Percentiles rank a stretch among this genome's conserved stretches.
These are phyloP conservation scores for Gobius niger DNA, from an alignment of 2,113 vertebrate genomes.

Conservation along the genomic window DNA sequence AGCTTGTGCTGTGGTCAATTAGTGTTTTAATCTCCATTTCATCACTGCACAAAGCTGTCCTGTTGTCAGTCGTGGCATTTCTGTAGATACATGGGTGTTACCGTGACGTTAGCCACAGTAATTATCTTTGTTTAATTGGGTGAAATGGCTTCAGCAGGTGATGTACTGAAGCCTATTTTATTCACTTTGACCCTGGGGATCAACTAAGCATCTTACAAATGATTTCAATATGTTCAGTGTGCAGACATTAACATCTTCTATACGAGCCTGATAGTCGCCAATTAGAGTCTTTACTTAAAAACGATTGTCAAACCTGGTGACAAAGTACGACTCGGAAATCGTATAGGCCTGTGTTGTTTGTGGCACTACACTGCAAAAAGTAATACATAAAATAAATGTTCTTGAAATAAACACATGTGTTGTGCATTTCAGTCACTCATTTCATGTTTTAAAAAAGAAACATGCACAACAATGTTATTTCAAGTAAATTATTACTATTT, in stretches of 20 bases:
- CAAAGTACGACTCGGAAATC: background rate
- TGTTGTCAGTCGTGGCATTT: constrained; percentile 6
- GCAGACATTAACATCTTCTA: background rate
- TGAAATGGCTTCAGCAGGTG: background rate
- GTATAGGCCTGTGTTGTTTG: too few relatives aligned
- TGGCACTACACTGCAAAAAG: too few relatives aligned
- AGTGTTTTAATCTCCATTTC: background rate
- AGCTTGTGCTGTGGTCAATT: background rate
- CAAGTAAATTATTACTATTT: too few relatives aligned
- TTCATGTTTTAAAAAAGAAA: too few relatives aligned
- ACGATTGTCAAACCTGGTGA: background rate
- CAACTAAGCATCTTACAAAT: background rate
- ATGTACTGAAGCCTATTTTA: background rate
- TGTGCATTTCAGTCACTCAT: too few relatives aligned
- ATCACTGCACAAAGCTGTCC: background rate
- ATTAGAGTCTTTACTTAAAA: constrained; percentile 1
- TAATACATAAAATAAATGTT: too few relatives aligned
- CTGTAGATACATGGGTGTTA: background rate
- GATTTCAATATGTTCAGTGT: background rate
- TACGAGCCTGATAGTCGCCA: background rate
- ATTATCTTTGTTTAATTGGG: constrained; percentile 2
- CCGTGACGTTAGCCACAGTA: background rate
- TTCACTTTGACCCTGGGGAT: background rate
- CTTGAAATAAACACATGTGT: too few relatives aligned
- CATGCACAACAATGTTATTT: too few relatives aligned